phyloP scores from a whole-genome alignment of 1,140 invertebrate genomes.

The Drosophila sp. region DNA sequence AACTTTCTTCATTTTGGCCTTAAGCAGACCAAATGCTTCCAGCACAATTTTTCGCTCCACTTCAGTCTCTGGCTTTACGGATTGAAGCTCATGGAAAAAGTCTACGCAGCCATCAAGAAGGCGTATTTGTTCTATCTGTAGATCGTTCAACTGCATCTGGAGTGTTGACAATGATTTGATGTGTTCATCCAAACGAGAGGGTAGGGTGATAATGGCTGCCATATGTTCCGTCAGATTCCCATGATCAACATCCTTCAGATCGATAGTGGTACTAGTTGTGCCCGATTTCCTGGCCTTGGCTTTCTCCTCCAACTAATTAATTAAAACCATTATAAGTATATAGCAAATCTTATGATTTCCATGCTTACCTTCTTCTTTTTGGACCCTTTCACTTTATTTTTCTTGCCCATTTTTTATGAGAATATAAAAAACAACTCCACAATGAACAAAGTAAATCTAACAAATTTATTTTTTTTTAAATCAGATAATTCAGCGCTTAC shows the following conservation, averaged over 20 bases:
- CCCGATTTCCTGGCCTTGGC: not conserved
- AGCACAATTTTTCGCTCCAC: slow-evolving; percentile 26
- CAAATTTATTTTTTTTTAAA: not conserved
- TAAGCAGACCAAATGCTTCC: slow-evolving; percentile 31
- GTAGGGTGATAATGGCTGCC: slow-evolving; percentile 26
- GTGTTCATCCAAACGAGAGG: slow-evolving; percentile 33
- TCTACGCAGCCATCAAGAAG: slow-evolving; percentile 39
- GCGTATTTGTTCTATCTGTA: slow-evolving; percentile 31
- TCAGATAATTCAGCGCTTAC: not conserved
- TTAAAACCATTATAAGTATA: not conserved
- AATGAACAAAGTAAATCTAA: not conserved
- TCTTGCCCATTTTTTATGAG: slow-evolving; percentile 37
- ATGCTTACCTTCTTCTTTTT: slow-evolving; percentile 30
- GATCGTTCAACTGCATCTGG: slow-evolving; percentile 31
- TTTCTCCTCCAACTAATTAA: not conserved
- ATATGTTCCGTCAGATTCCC: slow-evolving; percentile 30
- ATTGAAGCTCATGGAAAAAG: slow-evolving; percentile 34
- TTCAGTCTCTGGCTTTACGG: slow-evolving; percentile 2
- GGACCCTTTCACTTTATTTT: slow-evolving; percentile 26
- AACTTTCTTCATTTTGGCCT: slow-evolving; percentile 37
- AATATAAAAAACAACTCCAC: not conserved
- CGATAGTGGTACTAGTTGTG: not conserved
- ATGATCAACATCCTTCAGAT: not conserved
- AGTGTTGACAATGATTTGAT: slow-evolving; percentile 29
- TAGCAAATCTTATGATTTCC: not conserved